A percentile compares a stretch with the other conserved stretches of the same genome.
These are phyloP conservation scores for Micoletzkya japonica DNA, from an alignment of 2,888 invertebrate species.

Conservation along the genomic window DNA sequence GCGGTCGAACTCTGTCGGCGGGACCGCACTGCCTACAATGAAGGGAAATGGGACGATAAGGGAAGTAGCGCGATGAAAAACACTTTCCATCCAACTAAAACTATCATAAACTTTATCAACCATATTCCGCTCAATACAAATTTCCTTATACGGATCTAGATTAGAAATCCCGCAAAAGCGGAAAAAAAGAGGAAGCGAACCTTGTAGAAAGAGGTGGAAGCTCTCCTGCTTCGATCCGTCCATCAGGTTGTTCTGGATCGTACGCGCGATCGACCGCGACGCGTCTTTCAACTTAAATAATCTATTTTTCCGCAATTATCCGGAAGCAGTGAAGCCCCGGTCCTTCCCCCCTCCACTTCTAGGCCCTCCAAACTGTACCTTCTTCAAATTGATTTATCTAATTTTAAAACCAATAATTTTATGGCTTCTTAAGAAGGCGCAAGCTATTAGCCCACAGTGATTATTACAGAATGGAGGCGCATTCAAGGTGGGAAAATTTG, in stretches of 20 bases:
- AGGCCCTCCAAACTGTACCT: too few species aligned
- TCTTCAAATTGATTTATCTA: slow-evolving; percentile 2
- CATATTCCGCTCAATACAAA: too few species aligned
- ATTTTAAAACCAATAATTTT: too few species aligned
- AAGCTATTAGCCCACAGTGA: too few species aligned
- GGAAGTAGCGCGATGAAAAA: background rate
- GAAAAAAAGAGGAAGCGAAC: background rate
- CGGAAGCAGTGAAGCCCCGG: too few species aligned
- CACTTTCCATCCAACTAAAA: background rate
- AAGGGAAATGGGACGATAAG: background rate
- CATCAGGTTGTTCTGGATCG: slow-evolving; percentile 95
- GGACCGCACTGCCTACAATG: slow-evolving; percentile 82
- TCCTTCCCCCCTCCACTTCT: too few species aligned
- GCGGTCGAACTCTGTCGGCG: slow-evolving; percentile 86
- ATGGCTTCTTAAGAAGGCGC: too few species aligned
- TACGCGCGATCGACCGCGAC: slow-evolving; percentile 92
- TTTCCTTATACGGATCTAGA: too few species aligned
- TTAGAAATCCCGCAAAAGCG: too few species aligned
- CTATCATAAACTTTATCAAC: background rate
- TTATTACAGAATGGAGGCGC: too few species aligned
- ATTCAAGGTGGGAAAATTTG: too few species aligned
- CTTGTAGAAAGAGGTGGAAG: slow-evolving; percentile 28
- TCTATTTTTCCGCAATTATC: background rate
- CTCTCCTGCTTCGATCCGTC: slow-evolving; percentile 78
- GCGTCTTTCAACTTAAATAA: slow-evolving; percentile 83